Percentiles rank a stretch among this genome's conserved stretches.
phyloP scores from a whole-genome alignment of 2,888 invertebrate species.

The Zygothrica quintamaculata region DNA sequence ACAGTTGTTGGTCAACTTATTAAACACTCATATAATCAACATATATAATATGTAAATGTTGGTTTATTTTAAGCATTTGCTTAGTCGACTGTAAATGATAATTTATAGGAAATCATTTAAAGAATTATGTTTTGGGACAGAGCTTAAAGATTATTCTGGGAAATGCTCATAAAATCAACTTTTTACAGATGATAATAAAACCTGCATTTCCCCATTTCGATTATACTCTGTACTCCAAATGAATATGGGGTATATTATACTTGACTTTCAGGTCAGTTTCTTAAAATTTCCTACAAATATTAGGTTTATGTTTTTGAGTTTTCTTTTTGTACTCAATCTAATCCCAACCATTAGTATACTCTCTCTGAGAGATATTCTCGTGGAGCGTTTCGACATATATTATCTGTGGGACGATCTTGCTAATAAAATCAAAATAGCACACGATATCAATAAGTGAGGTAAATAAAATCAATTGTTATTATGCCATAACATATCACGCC shows the following conservation, averaged over 20 bases:
- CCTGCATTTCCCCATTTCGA: not conserved
- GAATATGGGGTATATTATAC: too few species aligned
- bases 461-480: slow-evolving; percentile 79
- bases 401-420: slow-evolving; percentile 30
- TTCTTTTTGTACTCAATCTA: too few species aligned
- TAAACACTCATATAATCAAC: too few species aligned
- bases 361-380: too few species aligned
- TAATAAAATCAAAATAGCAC: slow-evolving; percentile 57
- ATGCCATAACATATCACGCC: slow-evolving; percentile 73
- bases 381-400: too few species aligned
- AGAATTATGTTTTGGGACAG: slow-evolving; percentile 24
- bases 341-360: too few species aligned
- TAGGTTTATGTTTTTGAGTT: too few species aligned
- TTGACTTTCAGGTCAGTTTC: too few species aligned
- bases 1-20: too few species aligned
- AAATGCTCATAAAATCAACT: slow-evolving; percentile 36
- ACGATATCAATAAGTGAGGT: slow-evolving; percentile 71
- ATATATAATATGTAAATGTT: not conserved
- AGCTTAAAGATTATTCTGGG: slow-evolving; percentile 1
- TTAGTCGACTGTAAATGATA: slow-evolving; percentile 29
- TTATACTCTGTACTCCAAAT: too few species aligned
- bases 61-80: not conserved
- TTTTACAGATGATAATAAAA: slow-evolving; percentile 38
- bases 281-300: too few species aligned
- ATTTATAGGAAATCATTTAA: slow-evolving; percentile 28